Percentiles rank a stretch among this genome's conserved stretches.
Evolutionary conservation across 2,888 invertebrate species (phyloP).

Genomic region (Stenchaetothrips biformis): DNA sequence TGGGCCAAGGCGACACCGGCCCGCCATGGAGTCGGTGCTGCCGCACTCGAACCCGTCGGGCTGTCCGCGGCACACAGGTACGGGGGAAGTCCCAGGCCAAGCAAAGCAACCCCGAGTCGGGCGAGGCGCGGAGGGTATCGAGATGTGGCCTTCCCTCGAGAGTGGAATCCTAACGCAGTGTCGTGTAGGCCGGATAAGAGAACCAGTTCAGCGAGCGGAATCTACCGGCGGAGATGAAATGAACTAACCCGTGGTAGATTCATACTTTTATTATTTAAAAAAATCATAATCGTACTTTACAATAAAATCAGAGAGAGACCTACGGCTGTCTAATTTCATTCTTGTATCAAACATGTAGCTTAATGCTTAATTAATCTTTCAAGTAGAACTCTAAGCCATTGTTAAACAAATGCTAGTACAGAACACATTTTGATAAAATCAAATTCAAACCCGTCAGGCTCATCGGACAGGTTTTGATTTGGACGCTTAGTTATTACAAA

Average conservation of each 20-base stretch:
- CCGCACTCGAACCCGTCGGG: too few species aligned
- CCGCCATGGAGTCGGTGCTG: too few species aligned
- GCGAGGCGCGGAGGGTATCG: too few species aligned
- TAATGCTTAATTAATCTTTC: constrained; percentile 1
- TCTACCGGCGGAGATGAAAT: not conserved
- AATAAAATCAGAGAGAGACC: constrained; percentile 13
- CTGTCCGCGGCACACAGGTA: too few species aligned
- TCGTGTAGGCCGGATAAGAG: not conserved
- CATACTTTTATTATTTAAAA: constrained; percentile 1
- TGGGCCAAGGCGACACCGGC: constrained; percentile 26
- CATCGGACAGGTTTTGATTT: not conserved
- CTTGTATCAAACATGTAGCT: constrained; percentile 19
- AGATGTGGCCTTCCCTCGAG: too few species aligned
- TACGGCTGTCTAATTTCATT: not conserved
- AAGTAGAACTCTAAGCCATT: constrained; percentile 31
- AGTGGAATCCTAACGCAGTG: too few species aligned
- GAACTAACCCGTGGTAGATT: not conserved
- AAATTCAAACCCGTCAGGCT: not conserved
- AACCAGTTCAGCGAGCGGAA: not conserved
- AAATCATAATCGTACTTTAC: constrained; percentile 14
- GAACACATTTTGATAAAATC: constrained; percentile 29
- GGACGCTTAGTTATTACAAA: not conserved
- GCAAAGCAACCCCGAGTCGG: too few species aligned
- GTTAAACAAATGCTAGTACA: constrained; percentile 32
- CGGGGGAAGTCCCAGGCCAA: too few species aligned